A percentile compares a stretch with the other conserved stretches of the same genome.
Conservation (phyloP, 2,113 vertebrate genomes). For the Sarotherodon lohbergeri region DNA sequence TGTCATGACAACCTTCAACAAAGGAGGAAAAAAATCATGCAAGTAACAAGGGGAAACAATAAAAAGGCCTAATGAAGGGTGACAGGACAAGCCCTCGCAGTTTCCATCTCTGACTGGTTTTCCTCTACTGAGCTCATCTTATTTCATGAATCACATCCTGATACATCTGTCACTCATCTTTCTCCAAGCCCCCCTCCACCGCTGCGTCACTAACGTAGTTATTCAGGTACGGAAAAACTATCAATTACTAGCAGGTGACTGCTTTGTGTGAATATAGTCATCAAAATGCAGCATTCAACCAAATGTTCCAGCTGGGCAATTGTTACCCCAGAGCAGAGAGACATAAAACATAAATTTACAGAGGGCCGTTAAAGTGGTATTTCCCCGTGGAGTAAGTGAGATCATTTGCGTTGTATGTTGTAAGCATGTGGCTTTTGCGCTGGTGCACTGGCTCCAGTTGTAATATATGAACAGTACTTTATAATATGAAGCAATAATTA, state of each 20-base stretch:
- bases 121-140: not conserved
- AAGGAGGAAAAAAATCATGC: slow-evolving; percentile 44
- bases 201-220: not conserved
- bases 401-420: not conserved
- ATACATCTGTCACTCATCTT: slow-evolving; percentile 6
- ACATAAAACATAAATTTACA: not conserved
- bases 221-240: slow-evolving; percentile 13
- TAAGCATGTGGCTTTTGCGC: not conserved
- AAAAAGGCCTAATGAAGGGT: slow-evolving; percentile 34
- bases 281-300: not conserved
- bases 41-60: slow-evolving; percentile 40
- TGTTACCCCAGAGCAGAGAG: not conserved
- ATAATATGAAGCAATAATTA: not conserved
- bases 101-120: not conserved
- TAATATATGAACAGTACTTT: not conserved
- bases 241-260: not conserved
- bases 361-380: not conserved
- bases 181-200: not conserved
- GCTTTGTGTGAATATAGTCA: slow-evolving; percentile 15
- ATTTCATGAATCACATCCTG: slow-evolving; percentile 8
- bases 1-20: slow-evolving; percentile 73
- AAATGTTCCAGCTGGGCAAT: slow-evolving; percentile 5
- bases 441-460: not conserved
- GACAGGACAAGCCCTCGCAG: slow-evolving; percentile 23
- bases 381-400: not conserved